Evolutionary conservation across 2,113 vertebrate species (phyloP).

Genomic region (Rattus rattus): DNA sequence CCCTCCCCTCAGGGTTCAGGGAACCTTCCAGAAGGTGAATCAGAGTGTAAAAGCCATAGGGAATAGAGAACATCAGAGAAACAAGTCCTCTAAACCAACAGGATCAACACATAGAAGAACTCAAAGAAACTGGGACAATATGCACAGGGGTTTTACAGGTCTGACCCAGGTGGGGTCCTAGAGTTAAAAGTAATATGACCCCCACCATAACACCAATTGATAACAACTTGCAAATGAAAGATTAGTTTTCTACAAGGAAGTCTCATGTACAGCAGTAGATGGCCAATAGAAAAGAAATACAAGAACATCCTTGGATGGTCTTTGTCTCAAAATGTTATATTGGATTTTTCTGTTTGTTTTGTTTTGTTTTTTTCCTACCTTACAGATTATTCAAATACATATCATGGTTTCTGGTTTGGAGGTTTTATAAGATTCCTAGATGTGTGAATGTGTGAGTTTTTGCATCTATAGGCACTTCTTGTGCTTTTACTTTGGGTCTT

Average conservation of each 20-base stretch:
- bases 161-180: too few species aligned
- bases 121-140: not conserved
- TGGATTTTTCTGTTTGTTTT: not conserved
- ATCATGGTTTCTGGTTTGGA: not conserved
- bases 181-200: not conserved
- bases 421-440: not conserved
- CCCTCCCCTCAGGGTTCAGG: not conserved
- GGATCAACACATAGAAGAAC: not conserved
- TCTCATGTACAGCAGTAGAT: not conserved
- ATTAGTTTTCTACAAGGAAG: not conserved
- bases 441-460: not conserved
- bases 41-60: not conserved
- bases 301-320: not conserved
- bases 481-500: not conserved
- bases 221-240: not conserved
- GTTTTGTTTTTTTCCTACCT: not conserved
- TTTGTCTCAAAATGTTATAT: not conserved
- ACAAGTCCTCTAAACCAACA: not conserved
- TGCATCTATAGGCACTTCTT: not conserved
- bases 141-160: not conserved
- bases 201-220: not conserved
- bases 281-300: not conserved
- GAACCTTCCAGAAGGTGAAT: not conserved
- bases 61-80: not conserved
- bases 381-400: not conserved